Evolutionary conservation across 2,797 vertebrate genomes (phyloP), one percentile per base, ranked within the genome.

Genomic region (Distichodus sexfasciatus): DNA sequence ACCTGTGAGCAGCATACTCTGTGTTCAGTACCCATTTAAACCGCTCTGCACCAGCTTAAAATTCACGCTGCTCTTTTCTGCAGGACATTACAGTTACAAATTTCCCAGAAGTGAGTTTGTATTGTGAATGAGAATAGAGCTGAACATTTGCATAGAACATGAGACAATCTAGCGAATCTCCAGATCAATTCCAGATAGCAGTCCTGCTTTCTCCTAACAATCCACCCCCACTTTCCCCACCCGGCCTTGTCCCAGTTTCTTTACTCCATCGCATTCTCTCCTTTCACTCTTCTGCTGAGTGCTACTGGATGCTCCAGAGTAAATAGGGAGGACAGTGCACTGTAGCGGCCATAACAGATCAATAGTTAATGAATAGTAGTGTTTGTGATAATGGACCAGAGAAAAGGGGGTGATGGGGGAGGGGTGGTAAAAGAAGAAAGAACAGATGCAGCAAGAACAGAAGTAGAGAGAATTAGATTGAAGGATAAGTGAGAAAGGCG

Each of bases 291-390:
- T 65, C 23, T 28, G n/a, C 46, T 31, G 46, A 21, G 15, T 64
- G 41, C 19, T 62, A 61, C 53, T 48, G 11, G 10, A 31, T 11
- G 24, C 15, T 58, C 44, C 10, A 43, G 33, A 69, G 53, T 26
- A 36, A 54, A 58, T 17, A 29, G 60, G 48, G 6, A 10, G 54
- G 31, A 29, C 53, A 10, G 28, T 17, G 35, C 24, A 40, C 41
- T n/a, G 47, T 43, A 46, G 41, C n/a, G 29, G 21, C 46, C 33
- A 17, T 17, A 44, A 38, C 46, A 55, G 70, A 73, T 76, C 55
- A 76, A 69, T 76, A 72, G 62, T 76, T 69, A 76, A 73, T 69
- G 71, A 47, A 72, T 38, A 55, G 47, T 36, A 48, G 60, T 55
- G 41, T 66, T 60, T 21, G 33, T 66, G 69, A 26, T 36, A 65